These are phyloP conservation scores for Drosophila lacteicornis DNA, from an alignment of 1,140 invertebrate species.

Conservation along the genomic window DNA sequence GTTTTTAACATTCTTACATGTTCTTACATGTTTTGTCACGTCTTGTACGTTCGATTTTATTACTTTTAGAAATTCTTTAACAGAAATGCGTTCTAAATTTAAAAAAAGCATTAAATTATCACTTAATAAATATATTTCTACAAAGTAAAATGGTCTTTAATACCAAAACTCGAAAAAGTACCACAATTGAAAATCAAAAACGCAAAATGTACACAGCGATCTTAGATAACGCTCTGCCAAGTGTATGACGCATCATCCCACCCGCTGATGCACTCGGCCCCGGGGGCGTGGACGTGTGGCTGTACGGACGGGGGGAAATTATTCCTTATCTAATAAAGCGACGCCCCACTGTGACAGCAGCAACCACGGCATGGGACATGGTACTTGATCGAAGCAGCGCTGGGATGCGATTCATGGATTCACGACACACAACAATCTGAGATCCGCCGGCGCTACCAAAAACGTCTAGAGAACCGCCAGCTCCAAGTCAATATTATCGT, in stretches of 20 bases:
- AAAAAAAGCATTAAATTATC: no score
- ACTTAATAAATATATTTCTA: background rate
- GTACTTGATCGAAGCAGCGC: slow-evolving; percentile 20
- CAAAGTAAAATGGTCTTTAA: background rate
- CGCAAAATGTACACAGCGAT: background rate
- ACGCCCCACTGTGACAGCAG: slow-evolving; percentile 17
- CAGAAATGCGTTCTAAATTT: no score
- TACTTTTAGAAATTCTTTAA: no score
- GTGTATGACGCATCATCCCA: slow-evolving; percentile 12
- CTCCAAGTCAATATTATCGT: slow-evolving; percentile 55
- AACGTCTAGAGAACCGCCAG: slow-evolving; percentile 71
- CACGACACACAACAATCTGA: slow-evolving; percentile 1
- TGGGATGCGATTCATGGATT: slow-evolving; percentile 10
- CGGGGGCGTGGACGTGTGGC: background rate
- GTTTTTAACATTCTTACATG: no score
- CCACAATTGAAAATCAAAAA: background rate
- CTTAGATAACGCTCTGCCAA: background rate
- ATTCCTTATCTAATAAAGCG: slow-evolving; percentile 10
- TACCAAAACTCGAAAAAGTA: no score
- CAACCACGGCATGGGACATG: background rate
- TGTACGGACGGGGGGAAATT: background rate
- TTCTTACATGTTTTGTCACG: background rate
- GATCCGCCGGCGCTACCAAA: slow-evolving; percentile 45
- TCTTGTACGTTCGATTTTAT: background rate
- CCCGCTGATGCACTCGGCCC: background rate